Evolutionary conservation across 2,113 vertebrate genomes (phyloP), one percentile per base, ranked within the genome.

Genomic region (Erpornis zantholeuca): DNA sequence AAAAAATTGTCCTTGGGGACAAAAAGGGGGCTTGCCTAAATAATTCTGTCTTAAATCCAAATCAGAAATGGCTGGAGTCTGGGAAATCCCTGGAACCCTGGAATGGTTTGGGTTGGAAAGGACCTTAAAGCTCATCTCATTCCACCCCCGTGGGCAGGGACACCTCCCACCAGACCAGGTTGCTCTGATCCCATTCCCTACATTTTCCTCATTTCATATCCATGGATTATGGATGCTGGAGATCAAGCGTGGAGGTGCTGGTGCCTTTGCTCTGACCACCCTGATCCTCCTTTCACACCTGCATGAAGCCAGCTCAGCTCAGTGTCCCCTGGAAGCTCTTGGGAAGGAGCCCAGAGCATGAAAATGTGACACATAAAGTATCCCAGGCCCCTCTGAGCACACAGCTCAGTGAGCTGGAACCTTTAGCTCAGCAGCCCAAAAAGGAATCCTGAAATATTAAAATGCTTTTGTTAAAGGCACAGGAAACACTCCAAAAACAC

Each of bases 321-420:
- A 20, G 13, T 22, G 71, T 47, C 49, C 61, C 68, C 14, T 57
- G 83, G 50, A n/a, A 36, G 33, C 56, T 90, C 56, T 22, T 22
- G 61, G 80, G 87, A 70, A 90, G 33, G 61, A 60, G 29, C 64
- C 50, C 85, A 93, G 85, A 52, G 56, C 60, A 29, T 28, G 65
- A 80, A 91, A 92, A 45, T 19, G 65, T 5, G 12, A 60, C 73
- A 44, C 5, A 2, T 31, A 22, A 87, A 90, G 1, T 19, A 81
- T 81, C 79, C 59, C 75, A 54, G 71, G 22, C 28, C 63, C 49
- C 69, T 83, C 4, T 18, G 86, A 86, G 47, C 4, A 1, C n/a
- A 35, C 68, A 68, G 85, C 88, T 93, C 88, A 92, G 9, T 91
- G 88, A 92, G 63, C 85, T 61, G 75, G 71, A 96, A 92, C 82